Percentiles rank a stretch among this genome's conserved stretches.
These are phyloP conservation scores for Clavelina lepadiformis DNA, from an alignment of 23 tunicate species.

Conservation along the genomic window DNA sequence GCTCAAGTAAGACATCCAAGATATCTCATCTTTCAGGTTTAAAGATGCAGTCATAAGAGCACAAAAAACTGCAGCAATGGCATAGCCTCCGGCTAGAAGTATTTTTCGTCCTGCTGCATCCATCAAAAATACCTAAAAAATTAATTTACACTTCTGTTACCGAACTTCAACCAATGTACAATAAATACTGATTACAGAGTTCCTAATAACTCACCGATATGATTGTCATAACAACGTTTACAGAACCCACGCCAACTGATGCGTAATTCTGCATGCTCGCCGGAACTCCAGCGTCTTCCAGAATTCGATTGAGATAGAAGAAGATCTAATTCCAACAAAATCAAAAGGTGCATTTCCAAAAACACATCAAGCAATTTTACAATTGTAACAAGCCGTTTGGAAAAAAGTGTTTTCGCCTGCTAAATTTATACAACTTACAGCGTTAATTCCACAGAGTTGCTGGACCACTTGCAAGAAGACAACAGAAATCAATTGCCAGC, in stretches of 20 bases:
- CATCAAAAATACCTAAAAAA: conserved; percentile 53
- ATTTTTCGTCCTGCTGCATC: conserved; percentile 76
- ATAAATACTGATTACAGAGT: too few relatives aligned
- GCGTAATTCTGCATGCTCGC: conserved; percentile 53
- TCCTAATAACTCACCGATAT: conserved; percentile 58
- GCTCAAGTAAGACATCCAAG: conserved; percentile 68
- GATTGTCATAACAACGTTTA: conserved; percentile 85
- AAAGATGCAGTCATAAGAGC: conserved; percentile 64
- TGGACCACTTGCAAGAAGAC: conserved; percentile 47
- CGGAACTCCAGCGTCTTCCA: conserved; percentile 75
- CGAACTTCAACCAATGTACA: too few relatives aligned
- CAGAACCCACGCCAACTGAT: conserved; percentile 79
- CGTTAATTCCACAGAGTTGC: conserved; percentile 74
- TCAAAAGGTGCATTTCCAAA: too few relatives aligned
- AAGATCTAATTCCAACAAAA: too few relatives aligned
- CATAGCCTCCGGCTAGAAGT: conserved; percentile 70
- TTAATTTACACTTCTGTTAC: too few relatives aligned
- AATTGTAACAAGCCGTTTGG: too few relatives aligned
- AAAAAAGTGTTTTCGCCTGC: too few relatives aligned
- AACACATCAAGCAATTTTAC: too few relatives aligned
- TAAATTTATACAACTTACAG: conserved; percentile 50
- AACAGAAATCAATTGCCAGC: conserved; percentile 75
- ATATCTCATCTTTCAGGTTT: conserved; percentile 26
- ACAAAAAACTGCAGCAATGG: conserved; percentile 59
- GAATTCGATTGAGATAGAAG: conserved; percentile 84